Evolutionary conservation across 2,797 vertebrate genomes (phyloP).

Genomic region (Adrianichthys oophorus): DNA sequence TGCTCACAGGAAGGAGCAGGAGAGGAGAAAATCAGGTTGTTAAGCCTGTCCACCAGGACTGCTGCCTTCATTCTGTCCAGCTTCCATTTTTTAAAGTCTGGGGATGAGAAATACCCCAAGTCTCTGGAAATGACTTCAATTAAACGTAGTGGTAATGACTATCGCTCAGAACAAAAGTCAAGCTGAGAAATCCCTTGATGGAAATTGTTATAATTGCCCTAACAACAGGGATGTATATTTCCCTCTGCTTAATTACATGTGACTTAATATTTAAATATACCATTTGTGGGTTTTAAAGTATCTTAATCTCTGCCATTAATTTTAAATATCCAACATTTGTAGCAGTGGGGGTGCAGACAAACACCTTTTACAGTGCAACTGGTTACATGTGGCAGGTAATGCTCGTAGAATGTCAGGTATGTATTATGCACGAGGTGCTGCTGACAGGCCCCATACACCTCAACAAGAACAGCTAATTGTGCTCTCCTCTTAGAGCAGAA

Average conservation of each 20-base stretch:
- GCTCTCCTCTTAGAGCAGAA: slow-evolving; percentile 57
- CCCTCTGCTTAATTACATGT: slow-evolving; percentile 93
- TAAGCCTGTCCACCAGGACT: slow-evolving; percentile 79
- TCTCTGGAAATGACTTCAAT: slow-evolving; percentile 93
- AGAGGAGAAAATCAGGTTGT: slow-evolving; percentile 73
- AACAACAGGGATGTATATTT: slow-evolving; percentile 94
- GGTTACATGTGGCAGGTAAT: slow-evolving; percentile 88
- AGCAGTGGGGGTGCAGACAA: slow-evolving; percentile 85
- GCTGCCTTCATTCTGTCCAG: slow-evolving; percentile 70
- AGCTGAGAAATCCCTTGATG: slow-evolving; percentile 96
- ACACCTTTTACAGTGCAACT: slow-evolving; percentile 92
- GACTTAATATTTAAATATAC: slow-evolving; percentile 97
- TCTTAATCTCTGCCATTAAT: slow-evolving; percentile 95
- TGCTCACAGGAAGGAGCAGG: slow-evolving; percentile 78
- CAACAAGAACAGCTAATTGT: slow-evolving; percentile 77
- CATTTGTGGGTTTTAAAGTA: slow-evolving; percentile 92
- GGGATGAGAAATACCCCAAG: slow-evolving; percentile 75
- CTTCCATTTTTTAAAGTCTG: slow-evolving; percentile 61
- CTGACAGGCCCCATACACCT: slow-evolving; percentile 66
- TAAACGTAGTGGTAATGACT: slow-evolving; percentile 98
- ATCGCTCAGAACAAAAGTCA: slow-evolving; percentile 94
- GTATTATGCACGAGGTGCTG: slow-evolving; percentile 79
- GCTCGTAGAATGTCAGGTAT: slow-evolving; percentile 85
- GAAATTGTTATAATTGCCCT: slow-evolving; percentile 99
- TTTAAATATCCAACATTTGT: slow-evolving; percentile 90